Base-by-base conservation (phyloP, 2,113 vertebrate species). In the Barnardius zonarius region DNA sequence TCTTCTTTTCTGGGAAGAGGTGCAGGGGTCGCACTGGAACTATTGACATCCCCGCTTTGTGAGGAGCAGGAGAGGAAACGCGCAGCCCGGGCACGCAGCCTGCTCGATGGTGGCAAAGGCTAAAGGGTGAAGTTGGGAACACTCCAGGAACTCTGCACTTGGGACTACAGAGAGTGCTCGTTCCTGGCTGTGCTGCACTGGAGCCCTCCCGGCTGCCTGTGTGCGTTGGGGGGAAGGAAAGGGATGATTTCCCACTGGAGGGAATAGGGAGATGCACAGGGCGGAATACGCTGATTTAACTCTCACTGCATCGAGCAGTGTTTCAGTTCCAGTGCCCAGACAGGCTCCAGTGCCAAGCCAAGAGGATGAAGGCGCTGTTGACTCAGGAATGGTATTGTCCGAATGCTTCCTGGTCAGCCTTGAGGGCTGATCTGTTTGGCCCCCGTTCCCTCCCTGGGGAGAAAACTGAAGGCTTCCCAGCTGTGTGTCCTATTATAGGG, bases 1-100 rank as follows among this genome's bases (percentile, higher is more conserved):
- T 88, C 82, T 92, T 90, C 74, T 96, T 57, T 90, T 70, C 94
- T 96, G 94, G 95, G 95, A 90, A 95, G 91, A 87, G 24, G 66
- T 14, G 69, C 88, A 93, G 81, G 93, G 93, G 92, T 92, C 41
- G 16, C 41, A 7, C 20, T 19, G 17, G 61, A 84, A 10, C 72
- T 7, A 3, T 46, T 52, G 4, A 18, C 35, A 3, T 20, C 87
- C 63, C 37, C 18, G 54, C 23, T 51, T 62, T 24, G 54, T 43
- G 64, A 76, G 88, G 61, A 48, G 54, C 69, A 17, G 12, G 43
- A 30, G 7, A 13, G 66, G 67, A 66, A 48, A 51, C 0, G 7
- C 18, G 3, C 10, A 54, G 73, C 78, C 68, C 20, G 72, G 70
- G 49, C 83, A 24, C 33, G 5, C 61, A 88, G 69, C 69, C 63